phyloP scores from a whole-genome alignment of 1,140 invertebrate genomes.

The Sinella curviseta region DNA sequence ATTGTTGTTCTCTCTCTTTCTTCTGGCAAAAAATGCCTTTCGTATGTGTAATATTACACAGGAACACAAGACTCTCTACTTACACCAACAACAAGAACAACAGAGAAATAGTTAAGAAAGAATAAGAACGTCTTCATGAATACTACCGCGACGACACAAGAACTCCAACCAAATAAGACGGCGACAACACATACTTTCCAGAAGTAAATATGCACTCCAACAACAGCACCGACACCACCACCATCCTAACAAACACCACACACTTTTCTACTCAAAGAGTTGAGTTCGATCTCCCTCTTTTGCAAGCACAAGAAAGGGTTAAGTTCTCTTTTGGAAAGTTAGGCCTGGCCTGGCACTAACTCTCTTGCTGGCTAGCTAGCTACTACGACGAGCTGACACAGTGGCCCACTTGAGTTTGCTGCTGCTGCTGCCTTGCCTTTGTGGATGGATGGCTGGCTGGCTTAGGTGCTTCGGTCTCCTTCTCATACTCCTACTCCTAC shows the following conservation, averaged over 20 bases:
- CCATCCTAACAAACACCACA: not conserved
- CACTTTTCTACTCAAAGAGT: not conserved
- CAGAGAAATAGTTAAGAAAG: not conserved
- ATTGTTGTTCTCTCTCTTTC: not conserved
- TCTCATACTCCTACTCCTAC: not conserved
- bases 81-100: not conserved
- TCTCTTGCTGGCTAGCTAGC: not conserved
- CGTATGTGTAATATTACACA: not conserved
- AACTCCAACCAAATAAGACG: not conserved
- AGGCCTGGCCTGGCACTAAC: constrained; percentile 16
- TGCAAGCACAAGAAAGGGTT: not conserved
- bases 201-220: not conserved
- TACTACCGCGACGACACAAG: not conserved
- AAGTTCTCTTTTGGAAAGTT: not conserved
- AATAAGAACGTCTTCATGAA: not conserved
- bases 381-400: constrained; percentile 16
- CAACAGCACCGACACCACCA: not conserved
- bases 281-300: too few species aligned
- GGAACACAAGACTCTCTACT: not conserved
- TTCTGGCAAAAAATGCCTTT: not conserved
- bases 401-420: constrained; percentile 17
- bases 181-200: not conserved
- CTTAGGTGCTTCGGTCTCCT: not conserved
- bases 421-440: not conserved
- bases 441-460: not conserved